phyloP scores from a whole-genome alignment of 2,797 vertebrate genomes.

The Chaetophractus vellerosus region DNA sequence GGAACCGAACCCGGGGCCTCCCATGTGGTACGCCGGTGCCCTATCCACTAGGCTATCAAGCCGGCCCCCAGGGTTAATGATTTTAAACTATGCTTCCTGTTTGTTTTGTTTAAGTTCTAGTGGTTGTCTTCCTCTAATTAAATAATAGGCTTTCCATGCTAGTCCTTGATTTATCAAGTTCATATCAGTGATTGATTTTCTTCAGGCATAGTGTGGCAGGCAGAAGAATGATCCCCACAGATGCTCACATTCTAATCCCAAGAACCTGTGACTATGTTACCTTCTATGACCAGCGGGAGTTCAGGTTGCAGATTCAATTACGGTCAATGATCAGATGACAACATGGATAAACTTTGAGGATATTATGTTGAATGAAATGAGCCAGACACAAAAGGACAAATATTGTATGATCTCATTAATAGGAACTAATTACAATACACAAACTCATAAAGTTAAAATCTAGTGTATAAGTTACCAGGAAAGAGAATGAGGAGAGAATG shows the following conservation, averaged over 20 bases:
- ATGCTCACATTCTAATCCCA: background rate
- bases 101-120: constrained; percentile 1
- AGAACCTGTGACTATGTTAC: background rate
- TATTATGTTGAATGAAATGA: no score
- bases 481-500: no score
- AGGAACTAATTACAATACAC: no score
- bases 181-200: constrained; percentile 48
- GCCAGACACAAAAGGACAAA: no score
- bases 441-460: no score
- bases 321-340: background rate
- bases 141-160: constrained; percentile 34
- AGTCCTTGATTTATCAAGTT: constrained; percentile 63
- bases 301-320: background rate
- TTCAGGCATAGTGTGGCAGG: background rate
- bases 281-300: background rate
- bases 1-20: no score
- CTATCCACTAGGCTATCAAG: no score
- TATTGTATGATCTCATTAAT: no score
- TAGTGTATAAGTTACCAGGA: no score
- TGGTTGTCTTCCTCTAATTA: constrained; percentile 54
- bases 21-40: no score
- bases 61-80: background rate
- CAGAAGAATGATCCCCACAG: background rate
- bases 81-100: background rate
- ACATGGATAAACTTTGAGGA: no score